Evolutionary conservation across 1,140 invertebrate species (phyloP), one percentile per base, ranked within the genome.

Genomic region (Drosophila truncata): DNA sequence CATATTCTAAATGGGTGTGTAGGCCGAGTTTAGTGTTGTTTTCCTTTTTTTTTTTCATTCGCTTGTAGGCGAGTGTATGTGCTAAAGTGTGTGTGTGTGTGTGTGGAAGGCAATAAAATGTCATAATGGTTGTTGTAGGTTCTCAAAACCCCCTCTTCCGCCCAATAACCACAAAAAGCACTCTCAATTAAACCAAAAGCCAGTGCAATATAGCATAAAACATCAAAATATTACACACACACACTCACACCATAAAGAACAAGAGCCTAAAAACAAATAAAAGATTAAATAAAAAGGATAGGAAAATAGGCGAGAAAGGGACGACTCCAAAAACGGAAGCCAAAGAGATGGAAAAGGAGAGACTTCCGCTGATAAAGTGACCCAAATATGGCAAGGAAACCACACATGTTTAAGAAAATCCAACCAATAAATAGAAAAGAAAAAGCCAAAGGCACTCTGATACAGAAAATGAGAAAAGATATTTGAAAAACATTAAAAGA

Each of bases 121-220:
- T 37, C 35, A 73, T 72, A 72, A 73, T 73, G 70, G 70, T 60
- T 72, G 66, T 73, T 72, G 70, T 73, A 72, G 41, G 23, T 49
- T 27, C 42, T 44, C n/a, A 49, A 46, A 37, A 18, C n/a, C 41
- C 18, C 20, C 13, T n/a, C n/a, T 6, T 13, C 8, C 20, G 13
- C 31, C 14, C 42, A 39, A 18, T 25, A 20, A 41, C 49, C 23
- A 16, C 49, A 55, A 54, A 23, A 46, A 39, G 41, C 42, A 72
- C 35, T 70, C 27, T 57, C 35, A 70, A 70, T 70, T 70, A 16
- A 47, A 71, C 29, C 46, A 58, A 54, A 70, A 27, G 9, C 31
- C 29, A 20, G 49, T 52, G 49, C 29, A 52, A 33, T 33, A 11
- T 11, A 54, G 14, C 52, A 55, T 55, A n/a, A 55, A 54, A 35